Evolutionary conservation across 2,797 vertebrate species (phyloP), one percentile per base, ranked within the genome.

Genomic region (Protonibea diacanthus): DNA sequence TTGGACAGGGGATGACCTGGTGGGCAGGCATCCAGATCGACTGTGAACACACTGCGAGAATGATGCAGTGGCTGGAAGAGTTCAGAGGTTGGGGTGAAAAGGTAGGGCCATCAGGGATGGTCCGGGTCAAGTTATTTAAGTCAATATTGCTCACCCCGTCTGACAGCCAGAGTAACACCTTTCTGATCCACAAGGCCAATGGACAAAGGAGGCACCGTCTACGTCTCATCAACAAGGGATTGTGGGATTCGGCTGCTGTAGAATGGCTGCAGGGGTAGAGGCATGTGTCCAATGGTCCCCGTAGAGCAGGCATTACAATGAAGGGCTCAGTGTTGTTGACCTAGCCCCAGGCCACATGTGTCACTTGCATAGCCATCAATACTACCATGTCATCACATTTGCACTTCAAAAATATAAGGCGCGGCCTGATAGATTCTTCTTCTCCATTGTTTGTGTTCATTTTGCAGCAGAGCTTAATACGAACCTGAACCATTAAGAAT

Each of bases 151-250:
- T 92, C 88, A 87, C 84, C 83, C 67, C 20, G 66, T 76, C 89
- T 94, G 93, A 94, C 93, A 95, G 93, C 74, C 76, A 18, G 82
- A 84, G 90, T 89, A 93, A 94, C 92, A 93, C 94, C 93, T 90
- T 89, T 79, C 89, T 92, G 88, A 91, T 93, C 92, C 85, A 70
- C 78, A 63, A 90, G 89, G 84, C 89, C 91, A 80, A 25, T 82
- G 83, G 93, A 94, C 88, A 89, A 88, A 82, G 87, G 72, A 71
- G 85, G 83, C 75, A 25, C 85, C 27, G 78, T 73, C 62, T 86
- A 25, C 27, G 68, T 80, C 89, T 93, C 83, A 87, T 94, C 91
- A 93, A 86, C 47, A 56, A 81, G 51, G 91, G 86, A 92, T 91
- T 88, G 89, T 88, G 84, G 91, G 88, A 74, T 81, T 75, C 21